These are phyloP conservation scores for Aphyosemion australe DNA, from an alignment of 2,113 vertebrate genomes.

Conservation along the genomic window DNA sequence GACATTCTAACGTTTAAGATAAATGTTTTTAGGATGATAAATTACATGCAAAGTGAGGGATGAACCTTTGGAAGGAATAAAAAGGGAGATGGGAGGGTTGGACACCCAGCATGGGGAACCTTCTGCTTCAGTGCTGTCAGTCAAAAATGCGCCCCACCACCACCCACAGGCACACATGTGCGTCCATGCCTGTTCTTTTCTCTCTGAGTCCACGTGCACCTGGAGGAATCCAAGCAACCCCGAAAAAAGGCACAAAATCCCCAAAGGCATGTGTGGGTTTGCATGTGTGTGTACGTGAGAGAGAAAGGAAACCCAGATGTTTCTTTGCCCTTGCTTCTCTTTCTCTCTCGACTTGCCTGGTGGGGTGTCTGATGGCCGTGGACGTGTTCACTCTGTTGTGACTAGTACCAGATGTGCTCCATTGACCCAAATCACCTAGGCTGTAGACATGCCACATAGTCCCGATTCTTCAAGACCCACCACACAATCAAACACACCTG, in stretches of 20 bases:
- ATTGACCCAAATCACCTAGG: constrained; percentile 86
- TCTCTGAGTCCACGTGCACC: constrained; percentile 73
- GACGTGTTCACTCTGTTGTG: constrained; percentile 86
- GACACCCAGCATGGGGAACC: constrained; percentile 69
- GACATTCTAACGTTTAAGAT: constrained; percentile 3
- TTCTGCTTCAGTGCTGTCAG: constrained; percentile 76
- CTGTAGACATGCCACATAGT: constrained; percentile 84
- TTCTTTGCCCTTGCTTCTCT: constrained; percentile 67
- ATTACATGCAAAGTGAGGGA: constrained; percentile 40
- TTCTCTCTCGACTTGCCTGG: constrained; percentile 65
- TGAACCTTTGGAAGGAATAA: constrained; percentile 39
- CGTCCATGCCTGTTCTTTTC: constrained; percentile 43
- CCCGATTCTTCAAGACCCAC: constrained; percentile 82
- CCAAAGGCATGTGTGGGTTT: constrained; percentile 37
- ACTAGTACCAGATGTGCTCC: constrained; percentile 87
- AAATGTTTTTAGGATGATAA: constrained; percentile 14
- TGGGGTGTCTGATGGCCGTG: constrained; percentile 78
- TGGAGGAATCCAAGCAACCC: constrained; percentile 75
- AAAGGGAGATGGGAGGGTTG: constrained; percentile 60
- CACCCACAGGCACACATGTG: constrained; percentile 22
- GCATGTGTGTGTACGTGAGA: constrained; percentile 9
- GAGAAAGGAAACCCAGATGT: constrained; percentile 82
- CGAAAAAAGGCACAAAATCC: constrained; percentile 56
- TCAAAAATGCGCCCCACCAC: constrained; percentile 63
- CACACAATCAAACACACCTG: constrained; percentile 86